A percentile compares a stretch with the other conserved stretches of the same genome.
These are phyloP conservation scores for Tethea ocularis DNA, from an alignment of 2,888 invertebrate species.

Conservation along the genomic window DNA sequence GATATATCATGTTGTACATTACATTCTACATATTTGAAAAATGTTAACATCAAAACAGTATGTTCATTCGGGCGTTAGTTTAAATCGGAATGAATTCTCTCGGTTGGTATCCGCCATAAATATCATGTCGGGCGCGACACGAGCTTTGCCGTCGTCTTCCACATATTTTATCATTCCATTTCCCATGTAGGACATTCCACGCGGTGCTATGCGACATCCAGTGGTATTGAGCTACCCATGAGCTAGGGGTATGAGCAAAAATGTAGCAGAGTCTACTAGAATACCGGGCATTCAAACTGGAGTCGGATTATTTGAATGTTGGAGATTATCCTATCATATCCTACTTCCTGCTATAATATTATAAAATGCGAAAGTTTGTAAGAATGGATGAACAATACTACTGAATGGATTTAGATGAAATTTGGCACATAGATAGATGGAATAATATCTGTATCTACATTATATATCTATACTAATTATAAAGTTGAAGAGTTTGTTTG, in stretches of 20 bases:
- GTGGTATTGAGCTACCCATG: background rate
- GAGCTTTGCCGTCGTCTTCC: constrained; percentile 11
- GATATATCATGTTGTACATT: no score
- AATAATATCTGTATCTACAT: no score
- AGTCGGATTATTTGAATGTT: background rate
- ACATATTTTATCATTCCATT: constrained; percentile 24
- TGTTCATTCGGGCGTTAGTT: background rate
- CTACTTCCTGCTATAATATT: no score
- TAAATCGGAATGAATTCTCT: background rate
- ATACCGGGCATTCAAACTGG: background rate
- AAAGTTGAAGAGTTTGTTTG: no score
- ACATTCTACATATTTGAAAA: no score
- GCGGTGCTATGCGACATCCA: constrained; percentile 3
- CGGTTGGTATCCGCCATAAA: background rate
- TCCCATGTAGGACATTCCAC: constrained; percentile 14
- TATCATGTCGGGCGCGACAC: background rate
- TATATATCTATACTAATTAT: no score
- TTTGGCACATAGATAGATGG: no score
- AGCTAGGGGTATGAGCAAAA: background rate
- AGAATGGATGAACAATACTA: no score
- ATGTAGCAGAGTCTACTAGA: background rate
- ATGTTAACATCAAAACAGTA: background rate
- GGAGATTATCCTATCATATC: no score
- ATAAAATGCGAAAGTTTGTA: no score
- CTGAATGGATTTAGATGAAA: no score